Evolutionary conservation across 2,888 invertebrate species (phyloP).

Genomic region (Ophion ventricosus): DNA sequence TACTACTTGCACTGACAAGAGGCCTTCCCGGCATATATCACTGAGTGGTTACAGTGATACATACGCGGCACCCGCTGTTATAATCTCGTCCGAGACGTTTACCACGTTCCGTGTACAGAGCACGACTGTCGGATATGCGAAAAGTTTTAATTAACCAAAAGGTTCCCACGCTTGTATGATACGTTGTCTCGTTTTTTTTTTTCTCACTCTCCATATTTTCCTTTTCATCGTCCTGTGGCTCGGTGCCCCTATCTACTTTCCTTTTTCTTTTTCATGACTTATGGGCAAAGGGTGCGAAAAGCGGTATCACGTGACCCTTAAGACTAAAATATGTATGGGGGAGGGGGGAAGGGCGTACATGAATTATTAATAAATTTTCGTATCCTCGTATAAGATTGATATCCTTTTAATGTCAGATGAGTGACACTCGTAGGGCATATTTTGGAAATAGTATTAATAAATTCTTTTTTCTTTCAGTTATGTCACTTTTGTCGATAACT

Average conservation of each 20-base stretch:
- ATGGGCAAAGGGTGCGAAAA: not conserved
- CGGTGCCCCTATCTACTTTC: not conserved
- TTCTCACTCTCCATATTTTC: not conserved
- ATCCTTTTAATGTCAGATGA: too few relatives aligned
- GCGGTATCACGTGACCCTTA: too few relatives aligned
- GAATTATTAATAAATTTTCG: too few relatives aligned
- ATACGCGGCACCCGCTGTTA: constrained; percentile 16
- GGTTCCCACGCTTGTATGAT: constrained; percentile 34
- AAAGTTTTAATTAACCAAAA: constrained; percentile 67
- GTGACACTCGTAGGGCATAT: too few relatives aligned
- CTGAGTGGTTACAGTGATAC: constrained; percentile 47
- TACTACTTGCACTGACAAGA: constrained; percentile 52
- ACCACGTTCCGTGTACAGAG: constrained; percentile 28
- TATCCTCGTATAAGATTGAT: too few relatives aligned
- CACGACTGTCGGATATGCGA: constrained; percentile 46
- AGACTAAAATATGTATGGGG: too few relatives aligned
- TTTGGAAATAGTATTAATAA: too few relatives aligned
- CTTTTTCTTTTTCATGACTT: not conserved
- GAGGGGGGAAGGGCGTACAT: too few relatives aligned
- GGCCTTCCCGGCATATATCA: constrained; percentile 33
- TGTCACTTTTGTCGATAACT: too few relatives aligned
- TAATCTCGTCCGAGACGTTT: constrained; percentile 40
- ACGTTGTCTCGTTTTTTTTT: not conserved
- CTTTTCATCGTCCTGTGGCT: not conserved
- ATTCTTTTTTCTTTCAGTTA: too few relatives aligned